A percentile compares a stretch with the other conserved stretches of the same genome.
phyloP scores from a whole-genome alignment of 37 sponge, comb jelly and placozoan genomes.

The Ephydatia muelleri region DNA sequence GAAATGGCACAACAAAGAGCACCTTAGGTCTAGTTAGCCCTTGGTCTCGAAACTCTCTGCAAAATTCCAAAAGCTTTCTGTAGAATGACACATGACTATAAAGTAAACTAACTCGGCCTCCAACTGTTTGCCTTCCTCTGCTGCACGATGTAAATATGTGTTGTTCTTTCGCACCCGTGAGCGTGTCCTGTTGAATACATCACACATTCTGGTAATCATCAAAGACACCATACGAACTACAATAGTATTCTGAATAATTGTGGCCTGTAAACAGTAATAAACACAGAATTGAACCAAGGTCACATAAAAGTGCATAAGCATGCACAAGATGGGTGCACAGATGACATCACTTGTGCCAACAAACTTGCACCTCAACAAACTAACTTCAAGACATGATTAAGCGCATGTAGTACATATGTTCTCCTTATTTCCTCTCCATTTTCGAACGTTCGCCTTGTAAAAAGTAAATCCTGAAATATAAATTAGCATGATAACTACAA shows the following conservation, averaged over 20 bases:
- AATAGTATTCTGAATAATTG: too few relatives aligned
- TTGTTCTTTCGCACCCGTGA: slow-evolving; percentile 88
- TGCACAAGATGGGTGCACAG: too few relatives aligned
- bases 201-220: too few relatives aligned
- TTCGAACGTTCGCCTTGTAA: slow-evolving; percentile 55
- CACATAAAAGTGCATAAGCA: too few relatives aligned
- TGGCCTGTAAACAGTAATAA: too few relatives aligned
- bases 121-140: slow-evolving; percentile 64
- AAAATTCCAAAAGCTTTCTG: neutral
- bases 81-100: neutral
- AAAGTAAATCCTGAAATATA: slow-evolving; percentile 76
- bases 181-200: slow-evolving; percentile 44
- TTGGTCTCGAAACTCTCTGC: slow-evolving; percentile 83
- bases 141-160: slow-evolving; percentile 31
- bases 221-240: too few relatives aligned
- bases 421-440: slow-evolving; percentile 79
- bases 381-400: slow-evolving; percentile 93
- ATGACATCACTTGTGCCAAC: neutral
- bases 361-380: slow-evolving; percentile 3
- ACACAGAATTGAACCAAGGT: too few relatives aligned
- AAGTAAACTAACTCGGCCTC: slow-evolving; percentile 30
- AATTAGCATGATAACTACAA: neutral
- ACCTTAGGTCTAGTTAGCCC: slow-evolving; percentile 95
- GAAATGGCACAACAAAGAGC: slow-evolving; percentile 91
- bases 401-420: slow-evolving; percentile 76